A percentile compares a stretch with the other conserved stretches of the same genome.
Evolutionary conservation across 2,888 invertebrate genomes (phyloP).

Genomic region (Polyploca ridens): DNA sequence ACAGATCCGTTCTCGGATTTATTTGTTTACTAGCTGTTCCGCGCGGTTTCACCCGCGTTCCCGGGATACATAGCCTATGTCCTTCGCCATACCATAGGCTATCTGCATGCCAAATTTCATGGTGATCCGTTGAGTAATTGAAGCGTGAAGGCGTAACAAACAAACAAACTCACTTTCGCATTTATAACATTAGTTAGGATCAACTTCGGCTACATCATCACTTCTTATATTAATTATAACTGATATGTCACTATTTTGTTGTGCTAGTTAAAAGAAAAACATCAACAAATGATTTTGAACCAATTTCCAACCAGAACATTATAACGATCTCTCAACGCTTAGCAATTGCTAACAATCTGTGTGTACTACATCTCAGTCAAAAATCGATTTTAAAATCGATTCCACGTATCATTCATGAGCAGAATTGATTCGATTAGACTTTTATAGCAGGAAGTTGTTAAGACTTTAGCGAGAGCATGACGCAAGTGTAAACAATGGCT

Average conservation of each 20-base stretch:
- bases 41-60: too few relatives aligned
- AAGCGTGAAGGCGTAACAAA: too few relatives aligned
- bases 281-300: background rate
- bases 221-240: too few relatives aligned
- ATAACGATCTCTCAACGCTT: background rate
- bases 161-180: too few relatives aligned
- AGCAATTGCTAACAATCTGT: background rate
- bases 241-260: too few relatives aligned
- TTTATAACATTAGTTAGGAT: too few relatives aligned
- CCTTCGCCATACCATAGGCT: too few relatives aligned
- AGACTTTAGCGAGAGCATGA: conserved; percentile 41
- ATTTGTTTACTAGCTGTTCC: too few relatives aligned
- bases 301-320: background rate
- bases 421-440: conserved; percentile 7
- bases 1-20: too few relatives aligned
- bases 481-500: conserved; percentile 57
- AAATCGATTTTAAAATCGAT: conserved; percentile 8
- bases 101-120: too few relatives aligned
- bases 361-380: background rate
- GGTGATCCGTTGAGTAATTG: background rate
- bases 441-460: conserved; percentile 13
- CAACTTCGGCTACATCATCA: too few relatives aligned
- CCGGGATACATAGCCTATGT: too few relatives aligned
- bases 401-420: conserved; percentile 3
- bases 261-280: background rate